Conservation (phyloP, 2,888 invertebrate genomes). For the Athalia cordata region DNA sequence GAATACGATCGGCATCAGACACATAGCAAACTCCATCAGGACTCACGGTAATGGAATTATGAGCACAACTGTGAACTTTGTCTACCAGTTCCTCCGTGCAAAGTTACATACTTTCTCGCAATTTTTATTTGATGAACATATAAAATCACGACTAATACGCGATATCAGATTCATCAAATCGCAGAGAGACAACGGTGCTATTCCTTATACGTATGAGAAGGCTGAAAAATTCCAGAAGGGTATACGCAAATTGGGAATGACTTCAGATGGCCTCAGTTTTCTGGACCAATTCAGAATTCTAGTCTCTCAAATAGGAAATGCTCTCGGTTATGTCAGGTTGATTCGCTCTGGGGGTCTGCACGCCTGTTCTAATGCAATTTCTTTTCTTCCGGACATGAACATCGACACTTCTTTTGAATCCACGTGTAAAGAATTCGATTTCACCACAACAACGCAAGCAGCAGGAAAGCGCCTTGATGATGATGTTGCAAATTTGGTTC, state of each 20-base stretch:
- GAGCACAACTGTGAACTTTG: slow-evolving; percentile 94
- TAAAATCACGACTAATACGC: slow-evolving; percentile 94
- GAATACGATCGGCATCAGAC: slow-evolving; percentile 95
- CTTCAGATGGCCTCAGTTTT: slow-evolving; percentile 88
- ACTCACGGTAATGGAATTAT: slow-evolving; percentile 98
- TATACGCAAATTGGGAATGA: slow-evolving; percentile 90
- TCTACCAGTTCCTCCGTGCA: slow-evolving; percentile 94
- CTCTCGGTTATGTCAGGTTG: slow-evolving; percentile 96
- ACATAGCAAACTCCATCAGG: slow-evolving; percentile 96
- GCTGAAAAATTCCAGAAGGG: slow-evolving; percentile 96
- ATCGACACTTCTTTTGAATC: slow-evolving; percentile 79
- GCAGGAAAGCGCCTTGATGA: slow-evolving; percentile 85
- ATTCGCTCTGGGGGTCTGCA: slow-evolving; percentile 95
- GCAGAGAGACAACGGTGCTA: slow-evolving; percentile 81
- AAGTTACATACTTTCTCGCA: slow-evolving; percentile 97
- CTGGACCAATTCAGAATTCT: slow-evolving; percentile 94
- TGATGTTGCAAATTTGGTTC: slow-evolving; percentile 85
- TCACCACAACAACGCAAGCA: slow-evolving; percentile 78
- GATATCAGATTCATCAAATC: slow-evolving; percentile 85
- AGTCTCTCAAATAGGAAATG: slow-evolving; percentile 95
- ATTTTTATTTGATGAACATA: slow-evolving; percentile 98
- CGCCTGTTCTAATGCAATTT: slow-evolving; percentile 92
- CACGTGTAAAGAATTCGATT: slow-evolving; percentile 77
- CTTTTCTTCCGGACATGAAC: slow-evolving; percentile 90
- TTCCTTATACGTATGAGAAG: slow-evolving; percentile 89